Base-by-base conservation (phyloP, 1,140 invertebrate genomes). In the Calephelis virginiensis region DNA sequence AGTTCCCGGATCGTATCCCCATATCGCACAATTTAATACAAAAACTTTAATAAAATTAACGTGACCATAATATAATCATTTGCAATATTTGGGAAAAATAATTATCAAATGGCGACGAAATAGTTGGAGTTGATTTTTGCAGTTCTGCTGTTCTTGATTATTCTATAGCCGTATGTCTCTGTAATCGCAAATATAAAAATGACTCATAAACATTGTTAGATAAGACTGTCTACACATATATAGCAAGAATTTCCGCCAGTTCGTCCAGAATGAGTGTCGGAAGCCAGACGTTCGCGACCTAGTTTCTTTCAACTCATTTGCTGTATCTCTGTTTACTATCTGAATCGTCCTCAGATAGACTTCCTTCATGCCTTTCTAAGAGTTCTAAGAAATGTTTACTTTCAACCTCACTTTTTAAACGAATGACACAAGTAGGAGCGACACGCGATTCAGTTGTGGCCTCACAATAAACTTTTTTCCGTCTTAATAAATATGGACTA, bases 281-380 rank as follows among this genome's bases (percentile, higher is more conserved):
- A 68, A 70, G 75, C 71, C 37, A 56, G 10, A 56, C 50, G 28
- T 37, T 59, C 80, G 78, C 76, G 86, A 89, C 86, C 86, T 65
- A 85, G 56, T 81, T 86, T 78, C 84, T 82, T 88, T 86, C 84
- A 86, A 70, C 68, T 72, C 78, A 86, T 83, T 84, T 82, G 72
- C 76, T 47, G 68, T 84, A 89, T 89, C 84, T 78, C 75, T 86
- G 82, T 89, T 85, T 86, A 78, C 69, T 76, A 80, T 85, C 85
- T 80, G 80, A 86, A 86, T 88, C 80, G 76, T 71, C 71, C 71
- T 60, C 68, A 75, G 75, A 75, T 75, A 71, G 65, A 45, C 14
- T 61, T 45, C 66, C 68, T 70, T 66, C 50, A 70, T 49, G 64
- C 62, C 63, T 47, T 45, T 50, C 43, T 67, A 61, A 61, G 46